A percentile compares a stretch with the other conserved stretches of the same genome.
phyloP scores from a whole-genome alignment of 2,888 invertebrate genomes.

The Phortica magna region DNA sequence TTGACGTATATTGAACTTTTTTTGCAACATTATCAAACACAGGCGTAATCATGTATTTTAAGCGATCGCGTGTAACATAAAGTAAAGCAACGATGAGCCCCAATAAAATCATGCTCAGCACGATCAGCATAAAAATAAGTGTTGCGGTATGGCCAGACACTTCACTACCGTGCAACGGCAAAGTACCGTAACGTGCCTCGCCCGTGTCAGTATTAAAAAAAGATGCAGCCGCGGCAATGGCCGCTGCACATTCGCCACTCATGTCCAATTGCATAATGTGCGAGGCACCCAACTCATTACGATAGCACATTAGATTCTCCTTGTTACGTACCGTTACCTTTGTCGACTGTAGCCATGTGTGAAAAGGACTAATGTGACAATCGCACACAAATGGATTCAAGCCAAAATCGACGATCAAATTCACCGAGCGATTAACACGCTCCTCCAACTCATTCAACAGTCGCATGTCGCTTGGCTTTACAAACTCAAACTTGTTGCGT shows the following conservation, averaged over 20 bases:
- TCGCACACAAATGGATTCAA: conserved; percentile 86
- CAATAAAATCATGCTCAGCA: conserved; percentile 80
- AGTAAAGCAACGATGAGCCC: conserved; percentile 80
- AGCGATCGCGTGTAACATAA: conserved; percentile 82
- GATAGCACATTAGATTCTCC: conserved; percentile 80
- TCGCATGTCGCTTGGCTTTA: conserved; percentile 80
- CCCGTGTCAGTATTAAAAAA: conserved; percentile 67
- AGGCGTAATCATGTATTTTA: conserved; percentile 81
- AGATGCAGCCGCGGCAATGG: conserved; percentile 69
- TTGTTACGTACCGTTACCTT: conserved; percentile 81
- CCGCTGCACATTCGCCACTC: conserved; percentile 65
- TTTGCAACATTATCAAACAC: conserved; percentile 83
- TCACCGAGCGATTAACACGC: conserved; percentile 73
- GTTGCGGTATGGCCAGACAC: conserved; percentile 73
- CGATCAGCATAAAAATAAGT: conserved; percentile 79
- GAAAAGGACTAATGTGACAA: conserved; percentile 81
- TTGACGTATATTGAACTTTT: conserved; percentile 86
- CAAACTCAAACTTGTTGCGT: conserved; percentile 82
- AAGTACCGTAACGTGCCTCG: conserved; percentile 63
- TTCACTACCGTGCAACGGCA: conserved; percentile 51
- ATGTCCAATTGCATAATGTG: conserved; percentile 71
- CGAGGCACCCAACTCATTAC: conserved; percentile 59
- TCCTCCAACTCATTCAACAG: conserved; percentile 80
- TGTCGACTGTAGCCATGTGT: conserved; percentile 83
- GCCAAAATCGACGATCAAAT: conserved; percentile 82